These are phyloP conservation scores for Laticauda laticaudata DNA, from an alignment of 2,113 vertebrate species.

Conservation along the genomic window DNA sequence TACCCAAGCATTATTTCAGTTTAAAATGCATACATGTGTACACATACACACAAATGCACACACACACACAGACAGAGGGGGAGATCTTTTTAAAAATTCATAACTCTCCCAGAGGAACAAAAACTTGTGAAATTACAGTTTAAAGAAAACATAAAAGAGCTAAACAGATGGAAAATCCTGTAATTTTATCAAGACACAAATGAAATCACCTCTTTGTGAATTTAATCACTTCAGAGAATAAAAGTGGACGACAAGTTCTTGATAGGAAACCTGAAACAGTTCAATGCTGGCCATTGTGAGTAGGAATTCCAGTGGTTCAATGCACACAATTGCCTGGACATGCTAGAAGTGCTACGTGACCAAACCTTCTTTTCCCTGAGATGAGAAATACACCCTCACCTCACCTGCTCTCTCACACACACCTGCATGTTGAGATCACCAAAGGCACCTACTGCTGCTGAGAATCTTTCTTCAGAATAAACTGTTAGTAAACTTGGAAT, in stretches of 20 bases:
- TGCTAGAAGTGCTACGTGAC: not conserved
- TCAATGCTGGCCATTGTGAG: constrained; percentile 15
- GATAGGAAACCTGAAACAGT: constrained; percentile 59
- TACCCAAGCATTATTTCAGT: constrained; percentile 22
- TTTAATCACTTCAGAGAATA: constrained; percentile 40
- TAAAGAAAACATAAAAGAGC: constrained; percentile 42
- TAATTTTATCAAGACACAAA: constrained; percentile 35
- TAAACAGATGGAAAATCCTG: constrained; percentile 52
- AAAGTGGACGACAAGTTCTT: constrained; percentile 39
- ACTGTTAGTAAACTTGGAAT: not conserved
- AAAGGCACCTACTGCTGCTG: not conserved
- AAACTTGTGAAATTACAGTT: constrained; percentile 49
- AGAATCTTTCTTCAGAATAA: not conserved
- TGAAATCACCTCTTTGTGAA: constrained; percentile 59
- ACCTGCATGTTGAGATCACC: not conserved
- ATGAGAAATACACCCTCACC: not conserved
- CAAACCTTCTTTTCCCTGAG: fast-evolving
- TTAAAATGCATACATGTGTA: not conserved
- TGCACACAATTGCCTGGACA: not conserved
- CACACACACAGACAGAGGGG: no score
- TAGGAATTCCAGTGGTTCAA: not conserved
- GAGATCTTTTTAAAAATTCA: not conserved
- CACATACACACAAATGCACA: not conserved
- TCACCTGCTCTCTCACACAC: not conserved
- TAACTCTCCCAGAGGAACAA: constrained; percentile 40